A percentile compares a stretch with the other conserved stretches of the same genome.
phyloP scores from a whole-genome alignment of 37 sponge, comb jelly and placozoan species.

The Chondrilla cf. caribensis region DNA sequence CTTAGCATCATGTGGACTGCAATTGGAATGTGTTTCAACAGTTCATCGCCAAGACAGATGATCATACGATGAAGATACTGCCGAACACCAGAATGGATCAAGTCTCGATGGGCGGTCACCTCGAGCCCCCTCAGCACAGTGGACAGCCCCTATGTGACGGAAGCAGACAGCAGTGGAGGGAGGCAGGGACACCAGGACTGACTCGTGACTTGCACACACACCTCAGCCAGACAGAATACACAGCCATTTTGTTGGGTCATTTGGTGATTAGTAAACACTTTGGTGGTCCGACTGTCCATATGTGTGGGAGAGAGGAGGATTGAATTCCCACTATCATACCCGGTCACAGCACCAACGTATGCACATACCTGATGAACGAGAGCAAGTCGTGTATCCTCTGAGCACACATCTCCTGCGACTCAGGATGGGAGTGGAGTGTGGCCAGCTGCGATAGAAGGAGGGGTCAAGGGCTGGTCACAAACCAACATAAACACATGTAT shows the following conservation, averaged over 20 bases:
- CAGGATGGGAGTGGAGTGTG: background rate
- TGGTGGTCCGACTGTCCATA: conserved; percentile 62
- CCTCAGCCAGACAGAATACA: conserved; percentile 65
- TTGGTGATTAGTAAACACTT: conserved; percentile 78
- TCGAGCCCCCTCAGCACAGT: conserved; percentile 66
- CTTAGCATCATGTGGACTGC: conserved; percentile 74
- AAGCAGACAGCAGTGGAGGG: background rate
- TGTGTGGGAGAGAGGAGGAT: no score
- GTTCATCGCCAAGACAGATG: conserved; percentile 83
- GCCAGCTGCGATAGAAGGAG: background rate
- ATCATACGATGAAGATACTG: conserved; percentile 91
- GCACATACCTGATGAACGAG: conserved; percentile 43
- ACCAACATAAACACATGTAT: no score
- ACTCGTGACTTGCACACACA: conserved; percentile 35
- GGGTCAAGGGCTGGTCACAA: background rate
- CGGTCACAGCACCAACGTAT: no score
- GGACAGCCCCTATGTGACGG: conserved; percentile 42
- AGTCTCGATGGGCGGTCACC: conserved; percentile 53
- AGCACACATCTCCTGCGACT: conserved; percentile 45
- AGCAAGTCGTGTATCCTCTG: conserved; percentile 51
- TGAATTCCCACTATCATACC: no score
- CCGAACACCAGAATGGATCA: conserved; percentile 78
- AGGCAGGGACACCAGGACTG: no score
- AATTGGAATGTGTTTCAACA: conserved; percentile 78
- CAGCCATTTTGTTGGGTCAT: conserved; percentile 70